Evolutionary conservation across 2,113 vertebrate species (phyloP).

Genomic region (Pantherophis guttatus): DNA sequence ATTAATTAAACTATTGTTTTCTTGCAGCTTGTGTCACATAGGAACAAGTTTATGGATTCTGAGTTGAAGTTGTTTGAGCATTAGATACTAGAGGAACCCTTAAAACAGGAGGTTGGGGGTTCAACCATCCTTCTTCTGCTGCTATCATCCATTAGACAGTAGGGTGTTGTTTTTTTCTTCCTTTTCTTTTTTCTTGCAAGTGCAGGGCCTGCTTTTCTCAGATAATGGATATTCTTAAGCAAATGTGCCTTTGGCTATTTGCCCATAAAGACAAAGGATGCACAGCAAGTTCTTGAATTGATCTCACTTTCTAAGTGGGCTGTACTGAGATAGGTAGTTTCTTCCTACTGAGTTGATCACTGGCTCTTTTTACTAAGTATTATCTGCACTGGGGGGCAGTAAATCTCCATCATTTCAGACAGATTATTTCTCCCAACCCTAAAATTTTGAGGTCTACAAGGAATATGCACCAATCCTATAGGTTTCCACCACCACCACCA

Average conservation of each 20-base stretch:
- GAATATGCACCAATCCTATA: not conserved
- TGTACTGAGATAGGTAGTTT: not conserved
- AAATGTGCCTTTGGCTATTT: not conserved
- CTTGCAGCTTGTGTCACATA: not conserved
- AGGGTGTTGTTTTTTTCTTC: not conserved
- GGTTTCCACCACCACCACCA: too few relatives aligned
- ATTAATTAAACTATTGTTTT: slow-evolving; percentile 4
- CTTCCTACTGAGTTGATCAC: not conserved
- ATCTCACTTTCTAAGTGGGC: not conserved
- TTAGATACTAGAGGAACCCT: not conserved
- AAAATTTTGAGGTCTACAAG: not conserved
- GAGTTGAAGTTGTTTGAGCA: not conserved
- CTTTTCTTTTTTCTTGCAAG: not conserved
- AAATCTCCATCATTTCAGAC: not conserved
- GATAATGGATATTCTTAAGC: not conserved
- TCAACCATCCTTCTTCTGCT: not conserved
- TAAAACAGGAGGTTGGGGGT: not conserved
- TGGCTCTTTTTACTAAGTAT: not conserved
- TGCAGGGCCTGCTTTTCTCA: not conserved
- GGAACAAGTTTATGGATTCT: not conserved
- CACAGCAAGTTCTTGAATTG: not conserved
- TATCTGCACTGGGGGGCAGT: not conserved
- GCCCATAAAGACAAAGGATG: not conserved
- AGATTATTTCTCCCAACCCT: not conserved
- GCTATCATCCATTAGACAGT: not conserved